Evolutionary conservation across 2,888 invertebrate genomes (phyloP).

Genomic region (Saturnia pavonia): DNA sequence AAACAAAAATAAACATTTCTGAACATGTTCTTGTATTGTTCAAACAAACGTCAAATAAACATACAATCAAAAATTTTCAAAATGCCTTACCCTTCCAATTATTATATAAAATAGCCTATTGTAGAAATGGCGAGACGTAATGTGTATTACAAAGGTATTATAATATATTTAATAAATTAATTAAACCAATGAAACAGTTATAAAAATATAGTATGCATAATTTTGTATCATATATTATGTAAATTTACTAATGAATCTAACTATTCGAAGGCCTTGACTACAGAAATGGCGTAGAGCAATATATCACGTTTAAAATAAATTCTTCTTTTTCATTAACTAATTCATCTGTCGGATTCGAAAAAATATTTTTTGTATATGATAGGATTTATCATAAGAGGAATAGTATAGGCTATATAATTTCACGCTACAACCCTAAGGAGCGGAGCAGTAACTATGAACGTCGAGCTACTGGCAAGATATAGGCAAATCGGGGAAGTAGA

Average conservation of each 20-base stretch:
- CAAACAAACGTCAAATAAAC: background rate
- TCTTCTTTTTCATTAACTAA: too few species aligned
- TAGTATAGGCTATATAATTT: too few species aligned
- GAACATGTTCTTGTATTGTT: background rate
- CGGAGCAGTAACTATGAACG: too few species aligned
- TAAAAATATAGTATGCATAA: background rate
- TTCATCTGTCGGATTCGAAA: too few species aligned
- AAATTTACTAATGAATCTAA: background rate
- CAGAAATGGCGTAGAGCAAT: too few species aligned
- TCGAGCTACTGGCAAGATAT: too few species aligned
- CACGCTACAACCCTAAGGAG: too few species aligned
- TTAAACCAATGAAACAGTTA: background rate
- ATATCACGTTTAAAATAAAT: too few species aligned
- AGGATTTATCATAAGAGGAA: too few species aligned
- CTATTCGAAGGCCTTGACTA: background rate
- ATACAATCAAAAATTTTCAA: background rate
- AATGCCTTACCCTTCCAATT: background rate
- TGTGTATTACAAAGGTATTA: background rate
- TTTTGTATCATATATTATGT: background rate
- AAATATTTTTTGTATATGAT: too few species aligned
- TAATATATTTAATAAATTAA: background rate
- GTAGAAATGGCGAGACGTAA: background rate
- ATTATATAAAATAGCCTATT: background rate
- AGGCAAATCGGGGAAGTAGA: too few species aligned
- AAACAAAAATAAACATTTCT: background rate